Evolutionary conservation across 2,888 invertebrate genomes (phyloP).

Genomic region (Adineta ricciae): DNA sequence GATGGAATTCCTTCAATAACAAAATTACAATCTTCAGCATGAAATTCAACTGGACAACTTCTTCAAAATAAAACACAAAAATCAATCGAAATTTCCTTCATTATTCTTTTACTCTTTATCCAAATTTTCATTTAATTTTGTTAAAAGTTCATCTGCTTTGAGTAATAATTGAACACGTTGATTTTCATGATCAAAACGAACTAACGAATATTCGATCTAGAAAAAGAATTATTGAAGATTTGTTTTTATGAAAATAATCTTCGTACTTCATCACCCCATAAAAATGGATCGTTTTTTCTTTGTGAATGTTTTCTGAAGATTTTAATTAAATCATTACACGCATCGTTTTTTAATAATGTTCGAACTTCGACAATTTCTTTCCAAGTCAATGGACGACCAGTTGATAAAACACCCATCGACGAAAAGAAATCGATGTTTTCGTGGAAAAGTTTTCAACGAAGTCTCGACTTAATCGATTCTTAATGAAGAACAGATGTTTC

Average conservation of each 20-base stretch:
- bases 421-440: no score
- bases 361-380: slow-evolving; percentile 81
- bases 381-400: slow-evolving; percentile 89
- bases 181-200: slow-evolving; percentile 79
- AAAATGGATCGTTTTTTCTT: slow-evolving; percentile 73
- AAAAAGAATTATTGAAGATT: no score
- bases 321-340: no score
- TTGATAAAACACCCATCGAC: slow-evolving; percentile 79
- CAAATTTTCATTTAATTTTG: slow-evolving; percentile 57
- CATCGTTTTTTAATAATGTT: no score
- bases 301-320: slow-evolving; percentile 42
- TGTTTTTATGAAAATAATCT: no score
- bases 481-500: no score
- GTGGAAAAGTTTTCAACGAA: no score
- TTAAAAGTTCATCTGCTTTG: slow-evolving; percentile 68
- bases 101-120: no score
- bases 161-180: slow-evolving; percentile 73
- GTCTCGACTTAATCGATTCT: no score
- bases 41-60: slow-evolving; percentile 57
- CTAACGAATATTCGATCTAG: slow-evolving; percentile 76
- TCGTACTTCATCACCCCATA: slow-evolving; percentile 71
- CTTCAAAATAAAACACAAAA: no score
- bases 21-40: slow-evolving; percentile 95
- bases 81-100: no score
- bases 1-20: slow-evolving; percentile 99